Percentiles rank a stretch among this genome's conserved stretches.
Conservation (phyloP, 2,888 invertebrate genomes). For the Stegophylla sp. region DNA sequence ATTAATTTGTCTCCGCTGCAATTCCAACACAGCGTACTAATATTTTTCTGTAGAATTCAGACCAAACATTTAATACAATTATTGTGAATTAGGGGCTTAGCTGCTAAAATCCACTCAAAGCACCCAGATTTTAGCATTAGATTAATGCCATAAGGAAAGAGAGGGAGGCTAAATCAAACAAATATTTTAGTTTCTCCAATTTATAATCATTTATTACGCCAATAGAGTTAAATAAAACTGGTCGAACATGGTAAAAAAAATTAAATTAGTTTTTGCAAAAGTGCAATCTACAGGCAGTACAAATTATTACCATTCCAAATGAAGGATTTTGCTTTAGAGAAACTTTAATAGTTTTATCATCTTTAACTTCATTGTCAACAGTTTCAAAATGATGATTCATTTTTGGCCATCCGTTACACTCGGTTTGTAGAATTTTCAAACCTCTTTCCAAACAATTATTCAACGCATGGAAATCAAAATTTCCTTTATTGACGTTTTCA, state of each 20-base stretch:
- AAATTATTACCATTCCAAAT: constrained; percentile 14
- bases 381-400: not conserved
- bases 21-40: constrained; percentile 40
- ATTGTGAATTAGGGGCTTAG: no score
- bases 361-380: not conserved
- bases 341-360: constrained; percentile 5
- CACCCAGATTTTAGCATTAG: no score
- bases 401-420: constrained; percentile 22
- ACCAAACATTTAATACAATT: no score
- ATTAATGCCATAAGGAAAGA: no score
- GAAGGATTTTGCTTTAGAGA: not conserved
- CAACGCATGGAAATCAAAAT: constrained; percentile 10
- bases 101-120: no score
- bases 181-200: no score
- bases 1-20: constrained; percentile 19
- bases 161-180: no score
- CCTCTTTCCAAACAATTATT: constrained; percentile 30
- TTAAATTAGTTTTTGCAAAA: no score
- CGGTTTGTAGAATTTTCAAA: constrained; percentile 17
- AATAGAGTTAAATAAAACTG: no score
- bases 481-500: not conserved
- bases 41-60: constrained; percentile 32
- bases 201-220: no score
- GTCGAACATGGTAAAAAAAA: no score
- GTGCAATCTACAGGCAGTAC: not conserved